Evolutionary conservation across 1,140 invertebrate genomes (phyloP), one percentile per base, ranked within the genome.

Genomic region (Leptinotarsa lineolata): DNA sequence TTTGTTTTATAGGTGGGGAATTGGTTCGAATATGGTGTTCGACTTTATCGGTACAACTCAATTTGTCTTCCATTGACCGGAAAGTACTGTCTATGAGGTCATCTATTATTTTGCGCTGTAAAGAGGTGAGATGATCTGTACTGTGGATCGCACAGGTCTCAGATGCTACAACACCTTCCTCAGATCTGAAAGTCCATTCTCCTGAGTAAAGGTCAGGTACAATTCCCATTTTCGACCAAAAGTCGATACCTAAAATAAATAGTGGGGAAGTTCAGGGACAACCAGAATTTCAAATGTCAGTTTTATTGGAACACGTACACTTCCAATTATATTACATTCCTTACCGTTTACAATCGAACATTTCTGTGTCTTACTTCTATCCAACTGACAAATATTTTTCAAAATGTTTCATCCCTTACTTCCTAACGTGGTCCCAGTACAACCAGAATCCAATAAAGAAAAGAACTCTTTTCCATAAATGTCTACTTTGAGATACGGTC

Each of bases 11-110:
- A 3, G 67, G 59, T 39, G 24, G 46, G n/a, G 15, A 54, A 0
- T 54, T n/a, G n/a, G 46, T 54, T 16, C 46, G 30, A 61, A 72
- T 70, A 15, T 20, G n/a, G 11, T 30, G 54, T 30, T 70, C 46
- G 4, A 59, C 68, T 70, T 59, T 13, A 48, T 70, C 16, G 11
- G 68, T 70, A 22, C 68, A 70, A 18, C 68, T 46, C n/a, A 58
- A 44, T 20, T 70, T 70, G 13, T 54, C 16, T n/a, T 20, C 54
- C 46, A 54, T n/a, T 13, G 13, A n/a, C 48, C 21, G 4, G 2
- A 13, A 54, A 54, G 46, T 61, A 54, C 5, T 61, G 11, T 20
- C 22, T 44, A 16, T 24, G 8, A 63, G 16, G 15, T n/a, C 11
- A 13, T 18, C 18, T 30, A 71, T 18, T 63, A 45, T 44, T 20